A percentile compares a stretch with the other conserved stretches of the same genome.
These are phyloP conservation scores for Alfaro cultratus DNA, from an alignment of 2,797 vertebrate species.

Conservation along the genomic window DNA sequence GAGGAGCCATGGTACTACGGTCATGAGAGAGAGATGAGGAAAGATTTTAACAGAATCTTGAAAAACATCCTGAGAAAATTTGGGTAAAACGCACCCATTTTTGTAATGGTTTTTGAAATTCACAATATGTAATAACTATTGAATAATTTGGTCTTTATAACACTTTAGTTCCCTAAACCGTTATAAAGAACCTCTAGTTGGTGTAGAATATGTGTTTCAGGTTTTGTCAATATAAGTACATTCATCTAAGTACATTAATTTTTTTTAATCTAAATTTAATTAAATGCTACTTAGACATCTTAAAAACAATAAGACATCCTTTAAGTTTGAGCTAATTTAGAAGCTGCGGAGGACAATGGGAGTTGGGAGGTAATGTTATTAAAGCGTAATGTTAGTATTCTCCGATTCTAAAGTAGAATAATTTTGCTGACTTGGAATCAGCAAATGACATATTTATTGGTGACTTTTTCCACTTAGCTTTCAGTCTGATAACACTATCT, in stretches of 20 bases:
- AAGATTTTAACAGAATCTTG: neutral
- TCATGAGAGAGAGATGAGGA: no score
- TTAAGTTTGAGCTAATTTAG: neutral
- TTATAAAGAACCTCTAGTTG: neutral
- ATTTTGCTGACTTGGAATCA: conserved; percentile 27
- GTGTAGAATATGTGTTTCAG: neutral
- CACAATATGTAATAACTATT: neutral
- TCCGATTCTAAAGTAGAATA: conserved; percentile 21
- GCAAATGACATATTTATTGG: conserved; percentile 51
- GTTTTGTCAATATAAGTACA: neutral
- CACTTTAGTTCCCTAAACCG: neutral
- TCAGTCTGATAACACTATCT: conserved; percentile 61
- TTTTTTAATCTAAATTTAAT: neutral
- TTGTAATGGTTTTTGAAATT: neutral
- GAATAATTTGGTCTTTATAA: neutral
- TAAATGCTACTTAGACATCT: neutral
- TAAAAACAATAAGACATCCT: neutral
- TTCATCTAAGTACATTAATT: no score
- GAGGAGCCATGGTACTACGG: neutral
- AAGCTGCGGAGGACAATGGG: neutral
- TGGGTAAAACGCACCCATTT: neutral
- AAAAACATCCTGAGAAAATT: neutral
- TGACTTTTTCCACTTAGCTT: conserved; percentile 58
- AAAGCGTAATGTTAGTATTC: conserved; percentile 16
- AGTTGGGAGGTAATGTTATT: neutral